These are phyloP conservation scores for Callocephalon fimbriatum DNA, from an alignment of 2,113 vertebrate genomes.

Conservation along the genomic window DNA sequence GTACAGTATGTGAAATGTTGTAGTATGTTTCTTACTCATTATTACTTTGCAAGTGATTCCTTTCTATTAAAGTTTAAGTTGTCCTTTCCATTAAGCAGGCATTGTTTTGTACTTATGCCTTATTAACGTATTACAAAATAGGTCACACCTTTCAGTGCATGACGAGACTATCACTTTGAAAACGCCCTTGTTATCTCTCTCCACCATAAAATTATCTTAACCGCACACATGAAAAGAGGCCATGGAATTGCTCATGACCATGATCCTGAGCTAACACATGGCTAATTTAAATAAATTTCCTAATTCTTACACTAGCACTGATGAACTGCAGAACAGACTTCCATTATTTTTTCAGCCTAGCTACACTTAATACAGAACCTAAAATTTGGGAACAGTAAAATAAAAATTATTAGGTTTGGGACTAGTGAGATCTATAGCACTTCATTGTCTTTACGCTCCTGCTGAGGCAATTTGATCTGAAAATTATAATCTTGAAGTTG, in stretches of 20 bases:
- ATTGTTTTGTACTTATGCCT: background rate
- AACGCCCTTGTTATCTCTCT: background rate
- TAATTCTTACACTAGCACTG: background rate
- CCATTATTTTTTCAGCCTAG: background rate
- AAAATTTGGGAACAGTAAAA: background rate
- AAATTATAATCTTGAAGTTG: background rate
- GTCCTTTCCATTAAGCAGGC: background rate
- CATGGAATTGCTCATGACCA: background rate
- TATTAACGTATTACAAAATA: background rate
- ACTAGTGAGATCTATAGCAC: background rate
- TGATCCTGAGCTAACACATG: background rate
- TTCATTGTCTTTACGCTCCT: background rate
- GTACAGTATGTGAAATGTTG: background rate
- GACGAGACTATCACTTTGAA: background rate
- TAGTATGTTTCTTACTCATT: background rate
- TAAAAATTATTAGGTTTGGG: background rate
- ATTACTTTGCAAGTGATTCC: background rate
- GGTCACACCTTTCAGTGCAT: background rate
- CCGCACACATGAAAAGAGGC: background rate
- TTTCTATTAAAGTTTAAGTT: conserved; percentile 4
- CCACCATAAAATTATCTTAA: background rate
- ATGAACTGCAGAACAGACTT: background rate
- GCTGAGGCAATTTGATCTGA: background rate
- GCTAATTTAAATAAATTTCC: background rate
- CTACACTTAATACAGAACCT: background rate